phyloP scores from a whole-genome alignment of 37 sponge, comb jelly and placozoan species.

The Geodia barretti region DNA sequence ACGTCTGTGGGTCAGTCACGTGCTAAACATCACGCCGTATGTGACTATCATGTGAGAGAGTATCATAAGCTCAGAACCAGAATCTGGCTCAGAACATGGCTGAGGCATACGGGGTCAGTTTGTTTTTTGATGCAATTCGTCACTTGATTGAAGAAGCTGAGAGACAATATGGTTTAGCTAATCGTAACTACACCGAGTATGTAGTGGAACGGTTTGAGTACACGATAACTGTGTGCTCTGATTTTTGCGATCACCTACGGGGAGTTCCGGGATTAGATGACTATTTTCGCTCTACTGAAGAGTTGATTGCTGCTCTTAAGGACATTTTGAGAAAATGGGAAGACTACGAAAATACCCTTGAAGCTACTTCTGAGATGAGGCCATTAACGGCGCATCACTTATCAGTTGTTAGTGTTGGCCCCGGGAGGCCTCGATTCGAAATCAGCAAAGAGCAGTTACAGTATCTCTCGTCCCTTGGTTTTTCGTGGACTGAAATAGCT shows the following conservation, averaged over 20 bases:
- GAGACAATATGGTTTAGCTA: neutral
- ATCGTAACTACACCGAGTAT: neutral
- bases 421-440: constrained; percentile 24
- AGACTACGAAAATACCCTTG: neutral
- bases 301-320: neutral
- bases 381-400: neutral
- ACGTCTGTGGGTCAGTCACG: too few species aligned
- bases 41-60: too few species aligned
- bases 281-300: neutral
- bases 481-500: constrained; percentile 38
- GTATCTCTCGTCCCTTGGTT: constrained; percentile 24
- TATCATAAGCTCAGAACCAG: too few species aligned
- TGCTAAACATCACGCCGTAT: too few species aligned
- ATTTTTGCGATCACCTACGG: neutral
- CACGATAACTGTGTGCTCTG: neutral
- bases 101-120: neutral
- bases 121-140: neutral
- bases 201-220: neutral
- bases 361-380: neutral
- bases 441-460: constrained; percentile 31
- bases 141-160: neutral
- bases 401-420: neutral
- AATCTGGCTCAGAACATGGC: too few species aligned
- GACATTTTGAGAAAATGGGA: neutral
- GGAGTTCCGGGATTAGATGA: neutral